These are phyloP conservation scores for Tetraneura akinire DNA, from an alignment of 1,140 invertebrate genomes.

Conservation along the genomic window DNA sequence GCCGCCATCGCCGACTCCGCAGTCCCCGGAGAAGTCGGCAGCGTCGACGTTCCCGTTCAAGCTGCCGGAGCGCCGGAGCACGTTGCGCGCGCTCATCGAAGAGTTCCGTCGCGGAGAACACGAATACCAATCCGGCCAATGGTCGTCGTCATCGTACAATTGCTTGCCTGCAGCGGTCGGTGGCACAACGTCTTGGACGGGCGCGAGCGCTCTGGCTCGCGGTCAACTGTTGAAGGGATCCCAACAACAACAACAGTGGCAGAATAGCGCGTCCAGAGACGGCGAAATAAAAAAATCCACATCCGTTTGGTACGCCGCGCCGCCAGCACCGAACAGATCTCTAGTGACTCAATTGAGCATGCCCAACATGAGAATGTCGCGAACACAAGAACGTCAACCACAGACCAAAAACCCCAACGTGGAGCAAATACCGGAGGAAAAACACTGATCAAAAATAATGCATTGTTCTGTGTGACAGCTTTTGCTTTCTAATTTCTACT, in stretches of 20 bases:
- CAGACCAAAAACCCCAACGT: not conserved
- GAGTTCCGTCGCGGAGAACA: slow-evolving; percentile 8
- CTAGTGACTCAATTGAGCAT: slow-evolving; percentile 18
- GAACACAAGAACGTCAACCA: not conserved
- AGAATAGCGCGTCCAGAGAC: not conserved
- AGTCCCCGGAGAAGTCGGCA: not conserved
- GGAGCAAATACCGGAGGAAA: not conserved
- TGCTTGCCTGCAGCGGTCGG: not conserved
- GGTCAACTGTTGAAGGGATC: not conserved
- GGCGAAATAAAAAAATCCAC: slow-evolving; percentile 21
- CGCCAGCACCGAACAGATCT: not conserved
- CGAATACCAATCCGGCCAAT: not conserved
- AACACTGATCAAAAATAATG: too few relatives aligned
- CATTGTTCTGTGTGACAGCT: too few relatives aligned
- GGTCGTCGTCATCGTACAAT: not conserved
- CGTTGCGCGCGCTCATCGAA: slow-evolving; percentile 29
- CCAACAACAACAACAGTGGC: not conserved
- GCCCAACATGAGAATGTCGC: not conserved
- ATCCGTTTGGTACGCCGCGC: slow-evolving; percentile 29
- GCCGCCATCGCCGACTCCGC: not conserved
- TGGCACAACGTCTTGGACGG: not conserved
- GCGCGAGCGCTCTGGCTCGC: not conserved
- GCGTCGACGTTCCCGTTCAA: slow-evolving; percentile 8
- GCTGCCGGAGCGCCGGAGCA: slow-evolving; percentile 24
- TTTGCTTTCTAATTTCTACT: too few relatives aligned